Evolutionary conservation across 2,888 invertebrate species (phyloP).

Genomic region (Mycalesis mineus): DNA sequence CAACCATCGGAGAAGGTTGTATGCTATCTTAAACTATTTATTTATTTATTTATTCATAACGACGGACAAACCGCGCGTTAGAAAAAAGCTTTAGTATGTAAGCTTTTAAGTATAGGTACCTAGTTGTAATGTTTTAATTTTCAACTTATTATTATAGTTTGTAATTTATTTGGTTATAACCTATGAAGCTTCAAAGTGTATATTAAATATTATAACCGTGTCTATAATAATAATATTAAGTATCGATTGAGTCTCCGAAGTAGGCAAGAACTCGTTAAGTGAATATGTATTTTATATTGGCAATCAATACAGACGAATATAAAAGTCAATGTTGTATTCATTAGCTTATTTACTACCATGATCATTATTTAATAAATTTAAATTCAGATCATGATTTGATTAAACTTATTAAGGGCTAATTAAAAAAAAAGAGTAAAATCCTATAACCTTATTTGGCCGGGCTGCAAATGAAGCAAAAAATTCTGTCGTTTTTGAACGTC

Average conservation of each 20-base stretch:
- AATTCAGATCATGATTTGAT: conserved; percentile 60
- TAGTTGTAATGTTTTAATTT: too few species aligned
- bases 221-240: too few species aligned
- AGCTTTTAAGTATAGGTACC: too few species aligned
- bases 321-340: background rate
- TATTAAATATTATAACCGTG: too few species aligned
- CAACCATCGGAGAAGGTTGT: too few species aligned
- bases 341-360: conserved; percentile 9
- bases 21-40: too few species aligned
- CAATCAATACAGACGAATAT: background rate
- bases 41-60: too few species aligned
- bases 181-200: too few species aligned
- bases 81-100: too few species aligned
- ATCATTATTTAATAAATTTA: conserved; percentile 43
- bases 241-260: background rate
- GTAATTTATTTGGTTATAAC: too few species aligned
- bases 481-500: conserved; percentile 21
- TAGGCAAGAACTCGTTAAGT: background rate
- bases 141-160: too few species aligned
- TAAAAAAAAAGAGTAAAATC: conserved; percentile 50
- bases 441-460: conserved; percentile 53
- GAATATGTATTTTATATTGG: background rate
- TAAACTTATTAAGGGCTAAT: conserved; percentile 64
- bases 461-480: conserved; percentile 46
- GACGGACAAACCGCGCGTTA: too few species aligned